Base-by-base conservation (phyloP, 2,113 vertebrate genomes). In the Gymnogyps californianus region DNA sequence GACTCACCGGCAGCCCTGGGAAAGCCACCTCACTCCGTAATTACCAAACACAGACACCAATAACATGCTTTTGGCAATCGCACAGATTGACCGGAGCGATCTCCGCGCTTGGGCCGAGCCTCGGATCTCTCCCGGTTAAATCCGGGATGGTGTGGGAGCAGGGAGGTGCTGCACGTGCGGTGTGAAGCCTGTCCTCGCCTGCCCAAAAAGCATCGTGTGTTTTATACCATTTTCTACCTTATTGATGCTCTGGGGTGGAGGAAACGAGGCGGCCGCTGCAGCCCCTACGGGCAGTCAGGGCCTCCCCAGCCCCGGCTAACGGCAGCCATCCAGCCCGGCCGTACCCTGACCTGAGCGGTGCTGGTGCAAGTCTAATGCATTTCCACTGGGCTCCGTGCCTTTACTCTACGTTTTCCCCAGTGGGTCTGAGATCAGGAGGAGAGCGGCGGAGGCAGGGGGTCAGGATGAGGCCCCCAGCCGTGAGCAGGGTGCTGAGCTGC, bases 1-100 rank as follows among this genome's bases (percentile, higher is more conserved):
- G 94, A 82, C 93, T 93, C 96, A 87, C 84, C 5, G 3, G 67
- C 77, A 59, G 89, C 90, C 72, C 87, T 69, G 89, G 89, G 91
- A 93, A 94, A 93, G 49, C 38, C 91, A 44, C 91, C 67, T 55
- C 10, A 1, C 46, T 65, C 89, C 25, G 3, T 42, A 16, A 29
- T 82, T 58, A 74, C 34, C 57, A 18, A 67, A 69, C 32, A 16
- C 29, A 9, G 92, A 7, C 77, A 8, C 0, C 1, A 15, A 34
- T 49, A 62, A 87, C 1, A 3, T 0, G 6, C 49, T 75, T 32
- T 26, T 2, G 11, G 70, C 49, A 10, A 34, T n/a, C 0, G 1
- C 38, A 36, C 0, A 4, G 76, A 16, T 2, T 26, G 54, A 26
- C 18, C 6, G 1, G 44, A 54, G 51, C 3, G 1, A 13, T 38